Evolutionary conservation across 1,140 invertebrate genomes (phyloP).

Genomic region (Zaprionus inermis): DNA sequence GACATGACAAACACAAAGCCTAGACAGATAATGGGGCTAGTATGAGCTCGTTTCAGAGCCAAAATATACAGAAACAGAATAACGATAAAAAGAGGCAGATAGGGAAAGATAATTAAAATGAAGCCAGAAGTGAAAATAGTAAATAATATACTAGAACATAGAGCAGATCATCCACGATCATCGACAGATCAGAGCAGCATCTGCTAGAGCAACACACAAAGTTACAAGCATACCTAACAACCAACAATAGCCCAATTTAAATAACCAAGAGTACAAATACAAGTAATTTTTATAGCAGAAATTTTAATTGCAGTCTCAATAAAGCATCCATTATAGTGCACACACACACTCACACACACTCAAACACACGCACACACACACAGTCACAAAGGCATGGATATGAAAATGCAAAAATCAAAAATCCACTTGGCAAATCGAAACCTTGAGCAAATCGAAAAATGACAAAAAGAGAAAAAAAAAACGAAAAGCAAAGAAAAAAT

Average conservation of each 20-base stretch:
- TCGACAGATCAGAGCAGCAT: constrained; percentile 11
- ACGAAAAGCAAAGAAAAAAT: constrained; percentile 16
- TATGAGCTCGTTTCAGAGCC: constrained; percentile 42
- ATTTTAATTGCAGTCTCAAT: constrained; percentile 82
- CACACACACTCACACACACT: constrained; percentile 36
- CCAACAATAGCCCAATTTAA: constrained; percentile 84
- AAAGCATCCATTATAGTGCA: constrained; percentile 62
- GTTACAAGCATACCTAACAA: constrained; percentile 81
- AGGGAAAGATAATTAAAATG: constrained; percentile 21
- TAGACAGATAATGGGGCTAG: constrained; percentile 61
- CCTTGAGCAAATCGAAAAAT: constrained; percentile 17
- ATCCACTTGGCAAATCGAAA: constrained; percentile 43
- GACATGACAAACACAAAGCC: constrained; percentile 49
- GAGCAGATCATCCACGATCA: constrained; percentile 23
- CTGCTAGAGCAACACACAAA: constrained; percentile 50
- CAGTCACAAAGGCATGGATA: constrained; percentile 59
- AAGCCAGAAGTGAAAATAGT: constrained; percentile 9
- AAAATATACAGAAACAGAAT: constrained; percentile 23
- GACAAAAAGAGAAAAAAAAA: constrained; percentile 10
- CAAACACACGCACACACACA: constrained; percentile 36
- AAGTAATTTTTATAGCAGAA: constrained; percentile 84
- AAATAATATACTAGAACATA: constrained; percentile 35
- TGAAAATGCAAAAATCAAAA: constrained; percentile 28
- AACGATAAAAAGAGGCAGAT: constrained; percentile 14
- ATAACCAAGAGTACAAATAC: constrained; percentile 84